Evolutionary conservation across 1,140 invertebrate genomes (phyloP).

Genomic region (Drosophila bipectinata): DNA sequence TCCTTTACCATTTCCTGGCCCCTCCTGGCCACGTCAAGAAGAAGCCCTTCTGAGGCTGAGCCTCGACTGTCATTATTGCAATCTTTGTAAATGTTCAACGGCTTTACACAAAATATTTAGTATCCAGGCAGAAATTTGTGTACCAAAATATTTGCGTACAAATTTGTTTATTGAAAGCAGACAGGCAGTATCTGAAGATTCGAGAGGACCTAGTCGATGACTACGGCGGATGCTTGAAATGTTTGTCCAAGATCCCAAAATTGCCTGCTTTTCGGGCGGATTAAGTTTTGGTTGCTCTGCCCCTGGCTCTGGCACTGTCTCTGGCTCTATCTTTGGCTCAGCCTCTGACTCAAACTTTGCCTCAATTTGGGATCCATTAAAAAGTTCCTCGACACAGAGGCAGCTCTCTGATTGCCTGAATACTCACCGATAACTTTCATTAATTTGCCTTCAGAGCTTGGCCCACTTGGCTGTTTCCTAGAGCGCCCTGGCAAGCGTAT

Average conservation of each 20-base stretch:
- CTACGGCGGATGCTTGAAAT: slow-evolving; percentile 21
- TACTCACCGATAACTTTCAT: slow-evolving; percentile 43
- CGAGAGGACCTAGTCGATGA: slow-evolving; percentile 26
- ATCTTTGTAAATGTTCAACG: slow-evolving; percentile 68
- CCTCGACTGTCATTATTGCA: slow-evolving; percentile 66
- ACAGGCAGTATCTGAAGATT: slow-evolving; percentile 5
- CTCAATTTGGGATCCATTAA: slow-evolving; percentile 47
- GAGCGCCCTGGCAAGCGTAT: not conserved
- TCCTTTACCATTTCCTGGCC: not conserved
- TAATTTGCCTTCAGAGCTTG: slow-evolving; percentile 29
- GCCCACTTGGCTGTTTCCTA: not conserved
- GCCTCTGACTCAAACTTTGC: slow-evolving; percentile 35
- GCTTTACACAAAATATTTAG: slow-evolving; percentile 64
- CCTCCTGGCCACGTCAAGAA: not conserved
- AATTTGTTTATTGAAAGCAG: slow-evolving; percentile 59
- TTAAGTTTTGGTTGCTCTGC: slow-evolving; percentile 30
- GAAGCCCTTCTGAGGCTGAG: not conserved
- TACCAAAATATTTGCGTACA: slow-evolving; percentile 64
- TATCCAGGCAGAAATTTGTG: slow-evolving; percentile 53
- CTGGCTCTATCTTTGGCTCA: slow-evolving; percentile 34
- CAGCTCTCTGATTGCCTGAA: slow-evolving; percentile 37
- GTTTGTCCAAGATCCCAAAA: slow-evolving; percentile 24
- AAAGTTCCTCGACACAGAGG: slow-evolving; percentile 30
- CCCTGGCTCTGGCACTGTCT: not conserved
- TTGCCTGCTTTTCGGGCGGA: slow-evolving; percentile 21